phyloP scores from a whole-genome alignment of 2,888 invertebrate genomes.

The Latrodectus hesperus region DNA sequence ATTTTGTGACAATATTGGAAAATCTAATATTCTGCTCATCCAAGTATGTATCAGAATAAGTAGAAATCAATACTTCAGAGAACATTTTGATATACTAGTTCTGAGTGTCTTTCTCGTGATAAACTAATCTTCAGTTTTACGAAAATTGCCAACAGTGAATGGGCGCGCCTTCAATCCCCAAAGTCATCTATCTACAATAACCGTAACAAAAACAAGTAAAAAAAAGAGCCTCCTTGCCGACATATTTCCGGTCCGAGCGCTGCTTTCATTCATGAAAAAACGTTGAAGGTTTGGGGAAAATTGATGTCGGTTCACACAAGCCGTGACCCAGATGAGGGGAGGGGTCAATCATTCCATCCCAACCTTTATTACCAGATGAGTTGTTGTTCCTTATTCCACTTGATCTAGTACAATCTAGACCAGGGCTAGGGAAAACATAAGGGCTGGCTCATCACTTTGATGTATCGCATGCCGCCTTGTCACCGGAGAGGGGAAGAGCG shows the following conservation, averaged over 20 bases:
- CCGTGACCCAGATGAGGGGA: conserved; percentile 35
- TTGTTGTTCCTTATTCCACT: no score
- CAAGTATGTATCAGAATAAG: no score
- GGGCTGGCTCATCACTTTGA: no score
- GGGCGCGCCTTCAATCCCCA: background rate
- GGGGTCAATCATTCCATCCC: conserved; percentile 17
- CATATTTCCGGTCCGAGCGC: conserved; percentile 40
- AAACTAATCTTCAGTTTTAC: background rate
- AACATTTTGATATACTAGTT: no score
- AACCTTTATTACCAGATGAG: background rate
- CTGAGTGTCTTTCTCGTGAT: no score
- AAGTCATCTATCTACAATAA: background rate
- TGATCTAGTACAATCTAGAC: no score
- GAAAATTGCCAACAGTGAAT: background rate
- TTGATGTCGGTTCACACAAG: conserved; percentile 27
- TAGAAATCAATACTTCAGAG: no score
- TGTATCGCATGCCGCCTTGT: no score
- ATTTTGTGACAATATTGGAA: no score
- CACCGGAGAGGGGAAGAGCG: no score
- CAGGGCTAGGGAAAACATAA: no score
- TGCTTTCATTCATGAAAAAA: conserved; percentile 53
- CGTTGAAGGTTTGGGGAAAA: conserved; percentile 1
- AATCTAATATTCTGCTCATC: no score
- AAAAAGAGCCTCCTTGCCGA: conserved; percentile 26
- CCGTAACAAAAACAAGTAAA: background rate